Base-by-base conservation (phyloP, 1,140 invertebrate genomes). In the Eupeodes corollae region DNA sequence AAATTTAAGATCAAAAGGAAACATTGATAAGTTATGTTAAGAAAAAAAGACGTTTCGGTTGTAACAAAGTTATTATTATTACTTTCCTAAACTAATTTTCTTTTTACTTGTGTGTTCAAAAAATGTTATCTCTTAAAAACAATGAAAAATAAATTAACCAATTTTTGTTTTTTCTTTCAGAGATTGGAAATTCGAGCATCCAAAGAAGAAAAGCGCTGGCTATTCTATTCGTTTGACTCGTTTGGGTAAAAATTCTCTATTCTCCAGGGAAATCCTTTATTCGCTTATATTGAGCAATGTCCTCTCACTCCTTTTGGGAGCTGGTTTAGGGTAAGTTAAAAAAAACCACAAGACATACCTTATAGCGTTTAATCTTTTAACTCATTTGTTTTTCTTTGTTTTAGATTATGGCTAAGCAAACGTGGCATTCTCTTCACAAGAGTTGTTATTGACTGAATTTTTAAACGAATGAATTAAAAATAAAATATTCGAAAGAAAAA, bases 281-380 rank as follows among this genome's bases (percentile, higher is more conserved):
- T 89, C 90, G 19, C 76, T 95, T 48, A 80, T 95, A 47, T 73
- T 95, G 41, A 90, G 90, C 45, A 94, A 95, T 73, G 71, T 95
- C 41, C 71, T 94, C 15, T 93, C 91, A 10, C 72, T 95, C 49
- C 69, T 95, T 42, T 74, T 95, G 51, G 91, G 91, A 40, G 87
- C 89, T 53, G 90, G 91, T 42, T 79, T 95, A 60, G 91, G 91
- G 87, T 91, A 73, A 75, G 71, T 57, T 5, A 26, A 26, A 26
- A 26, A 54, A 6, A 39, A 14, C 39, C 40, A 31, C 12, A 51
- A 21, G 21, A 35, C 5, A 31, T 9, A 10, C 39, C 14, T 50
- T 44, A 12, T 33, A 42, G 26, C 18, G 21, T 49, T 26, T 39
- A 14, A 49, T 47, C 47, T 40, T 55, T 48, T 56, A 41, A 48